phyloP scores from a whole-genome alignment of 2,888 invertebrate species.

The Cantharis nigra region DNA sequence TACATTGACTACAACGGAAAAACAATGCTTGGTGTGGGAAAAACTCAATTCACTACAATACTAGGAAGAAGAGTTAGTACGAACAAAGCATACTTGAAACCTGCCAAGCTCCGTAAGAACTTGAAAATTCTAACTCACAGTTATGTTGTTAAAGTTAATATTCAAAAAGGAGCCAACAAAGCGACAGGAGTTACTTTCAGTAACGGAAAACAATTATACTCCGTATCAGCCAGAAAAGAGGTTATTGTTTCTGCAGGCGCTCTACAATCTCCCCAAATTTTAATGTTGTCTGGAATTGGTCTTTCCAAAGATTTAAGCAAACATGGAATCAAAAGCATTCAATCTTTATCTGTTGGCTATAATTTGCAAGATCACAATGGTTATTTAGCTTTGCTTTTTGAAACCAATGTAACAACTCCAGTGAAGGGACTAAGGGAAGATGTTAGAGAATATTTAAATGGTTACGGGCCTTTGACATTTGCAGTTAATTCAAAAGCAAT shows the following conservation, averaged over 20 bases:
- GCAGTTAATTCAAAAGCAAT: conserved; percentile 37
- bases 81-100: conserved; percentile 71
- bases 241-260: conserved; percentile 78
- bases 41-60: conserved; percentile 64
- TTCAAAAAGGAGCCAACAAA: conserved; percentile 59
- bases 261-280: conserved; percentile 78
- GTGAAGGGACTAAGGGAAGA: conserved; percentile 9
- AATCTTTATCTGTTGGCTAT: conserved; percentile 73
- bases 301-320: conserved; percentile 64
- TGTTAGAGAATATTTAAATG: conserved; percentile 33
- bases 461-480: conserved; percentile 33
- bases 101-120: conserved; percentile 66
- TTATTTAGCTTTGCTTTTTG: conserved; percentile 69
- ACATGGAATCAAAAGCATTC: conserved; percentile 63
- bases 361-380: conserved; percentile 79
- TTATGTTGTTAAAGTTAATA: conserved; percentile 69
- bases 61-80: conserved; percentile 62
- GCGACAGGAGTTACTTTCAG: conserved; percentile 70
- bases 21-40: conserved; percentile 65
- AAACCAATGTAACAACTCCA: conserved; percentile 25
- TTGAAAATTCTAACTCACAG: conserved; percentile 71
- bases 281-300: conserved; percentile 82
- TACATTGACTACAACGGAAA: conserved; percentile 68
- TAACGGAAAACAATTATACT: conserved; percentile 60
- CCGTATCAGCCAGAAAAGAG: conserved; percentile 68